Percentiles rank a stretch among this genome's conserved stretches.
Evolutionary conservation across 2,888 invertebrate species (phyloP).

Genomic region (Melikaiella ostensackeni): DNA sequence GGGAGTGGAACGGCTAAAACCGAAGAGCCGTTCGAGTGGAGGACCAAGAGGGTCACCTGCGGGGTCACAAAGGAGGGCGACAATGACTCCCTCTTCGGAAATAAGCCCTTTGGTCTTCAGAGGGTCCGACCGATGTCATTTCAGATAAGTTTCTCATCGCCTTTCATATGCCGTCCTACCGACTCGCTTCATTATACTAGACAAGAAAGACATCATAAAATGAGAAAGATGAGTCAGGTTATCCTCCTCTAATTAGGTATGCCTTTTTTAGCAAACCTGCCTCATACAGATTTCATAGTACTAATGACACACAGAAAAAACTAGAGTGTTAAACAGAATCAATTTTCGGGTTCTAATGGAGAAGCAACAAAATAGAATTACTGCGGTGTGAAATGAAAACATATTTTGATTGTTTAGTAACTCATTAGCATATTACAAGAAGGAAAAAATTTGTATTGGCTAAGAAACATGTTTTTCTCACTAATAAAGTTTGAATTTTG

Average conservation of each 20-base stretch:
- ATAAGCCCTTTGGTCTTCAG: constrained; percentile 67
- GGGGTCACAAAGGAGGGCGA: constrained; percentile 58
- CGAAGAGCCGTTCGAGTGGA: constrained; percentile 48
- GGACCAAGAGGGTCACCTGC: constrained; percentile 50
- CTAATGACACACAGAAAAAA: no score
- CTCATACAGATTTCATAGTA: constrained; percentile 19
- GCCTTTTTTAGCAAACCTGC: constrained; percentile 37
- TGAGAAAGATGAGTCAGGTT: constrained; percentile 12
- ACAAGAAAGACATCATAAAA: constrained; percentile 36
- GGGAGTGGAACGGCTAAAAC: constrained; percentile 47
- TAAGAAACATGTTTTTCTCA: no score
- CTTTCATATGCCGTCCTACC: constrained; percentile 58
- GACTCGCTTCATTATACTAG: constrained; percentile 45
- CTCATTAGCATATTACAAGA: no score
- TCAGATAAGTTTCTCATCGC: constrained; percentile 72
- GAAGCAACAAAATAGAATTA: no score
- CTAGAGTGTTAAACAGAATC: no score
- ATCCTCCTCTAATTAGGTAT: constrained; percentile 43
- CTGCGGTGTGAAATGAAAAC: no score
- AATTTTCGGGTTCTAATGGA: no score
- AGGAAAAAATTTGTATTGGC: no score
- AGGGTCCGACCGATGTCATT: constrained; percentile 73
- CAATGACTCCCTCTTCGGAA: constrained; percentile 63
- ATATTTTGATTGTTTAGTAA: no score
- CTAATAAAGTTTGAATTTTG: no score